A percentile compares a stretch with the other conserved stretches of the same genome.
phyloP scores from a whole-genome alignment of 2,113 vertebrate species.

The Hypocryptadius cinnamomeus region DNA sequence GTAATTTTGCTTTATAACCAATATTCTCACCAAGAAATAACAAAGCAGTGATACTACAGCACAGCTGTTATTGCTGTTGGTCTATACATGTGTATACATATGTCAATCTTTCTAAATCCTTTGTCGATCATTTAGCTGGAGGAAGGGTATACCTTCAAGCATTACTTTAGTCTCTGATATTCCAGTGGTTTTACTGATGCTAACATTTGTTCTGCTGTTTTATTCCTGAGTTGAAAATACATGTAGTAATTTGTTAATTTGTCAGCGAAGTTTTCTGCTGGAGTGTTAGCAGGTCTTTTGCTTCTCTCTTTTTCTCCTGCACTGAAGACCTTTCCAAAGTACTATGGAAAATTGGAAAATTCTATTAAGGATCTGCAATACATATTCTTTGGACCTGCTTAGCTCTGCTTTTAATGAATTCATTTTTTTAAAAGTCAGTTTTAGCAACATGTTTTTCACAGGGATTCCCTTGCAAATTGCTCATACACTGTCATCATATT shows the following conservation, averaged over 20 bases:
- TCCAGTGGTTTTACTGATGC: not conserved
- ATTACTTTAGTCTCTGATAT: not conserved
- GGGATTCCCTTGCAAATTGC: slow-evolving; percentile 18
- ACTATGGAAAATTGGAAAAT: not conserved
- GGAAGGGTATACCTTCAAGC: not conserved
- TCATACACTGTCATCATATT: not conserved
- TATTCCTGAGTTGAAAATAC: not conserved
- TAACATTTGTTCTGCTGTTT: not conserved
- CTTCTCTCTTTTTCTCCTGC: not conserved
- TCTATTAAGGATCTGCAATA: not conserved
- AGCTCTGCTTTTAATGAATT: not conserved
- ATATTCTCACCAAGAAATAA: not conserved
- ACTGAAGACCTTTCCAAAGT: not conserved
- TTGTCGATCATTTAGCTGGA: not conserved
- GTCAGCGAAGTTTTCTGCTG: not conserved
- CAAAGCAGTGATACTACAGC: not conserved
- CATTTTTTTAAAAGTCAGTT: not conserved
- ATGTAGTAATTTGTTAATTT: not conserved
- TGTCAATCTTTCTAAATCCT: not conserved
- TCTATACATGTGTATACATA: not conserved
- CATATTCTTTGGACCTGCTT: not conserved
- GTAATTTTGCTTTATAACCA: not conserved
- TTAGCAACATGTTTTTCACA: not conserved
- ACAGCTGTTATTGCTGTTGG: not conserved
- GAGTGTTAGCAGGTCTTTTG: not conserved